Base-by-base conservation (phyloP, 2,113 vertebrate species). In the Atractosteus spatula region DNA sequence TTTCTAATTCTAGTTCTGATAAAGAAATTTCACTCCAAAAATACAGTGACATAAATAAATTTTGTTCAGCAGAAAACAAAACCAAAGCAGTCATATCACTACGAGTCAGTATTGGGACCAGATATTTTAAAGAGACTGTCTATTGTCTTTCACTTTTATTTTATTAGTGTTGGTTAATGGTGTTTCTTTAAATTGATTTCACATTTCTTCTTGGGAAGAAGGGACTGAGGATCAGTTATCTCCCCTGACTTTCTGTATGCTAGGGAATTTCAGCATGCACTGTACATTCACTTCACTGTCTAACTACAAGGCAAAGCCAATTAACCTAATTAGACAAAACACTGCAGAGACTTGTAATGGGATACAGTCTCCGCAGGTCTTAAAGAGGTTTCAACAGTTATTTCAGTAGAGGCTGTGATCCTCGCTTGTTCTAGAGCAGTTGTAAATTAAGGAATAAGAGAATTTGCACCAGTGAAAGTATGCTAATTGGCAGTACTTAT, bases 251-350 rank as follows among this genome's bases (percentile, higher is more conserved):
- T 67, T 12, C 67, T 42, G 44, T 59, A 59, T 66, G 66, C 44
- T 7, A 41, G 55, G 55, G 66, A 14, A 57, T 66, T 68, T n/a
- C 16, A 16, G 14, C 47, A 17, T 5, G 47, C 5, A 10, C 1
- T 51, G 5, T 51, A 51, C 10, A 10, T 51, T 51, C 47, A 51
- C 10, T 51, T 51, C 47, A 51, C 47, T 51, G 47, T 51, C 51
- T 66, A 8, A 55, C 62, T 73, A 11, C 64, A 61, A 68, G 16
- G 71, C 56, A 54, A 51, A 41, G 11, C 11, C 56, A 61, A 68
- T 73, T 73, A 68, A 55, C 12, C 64, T 67, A n/a, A 67, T 67
- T 57, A 12, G 64, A 68, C 55, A 29, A 41, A 51, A 68, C 43
- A 61, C 8, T 61, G 54, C 4, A 55, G 29, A 51, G 55, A 13